Conservation (phyloP, 2,113 vertebrate genomes). For the Rhea americana region DNA sequence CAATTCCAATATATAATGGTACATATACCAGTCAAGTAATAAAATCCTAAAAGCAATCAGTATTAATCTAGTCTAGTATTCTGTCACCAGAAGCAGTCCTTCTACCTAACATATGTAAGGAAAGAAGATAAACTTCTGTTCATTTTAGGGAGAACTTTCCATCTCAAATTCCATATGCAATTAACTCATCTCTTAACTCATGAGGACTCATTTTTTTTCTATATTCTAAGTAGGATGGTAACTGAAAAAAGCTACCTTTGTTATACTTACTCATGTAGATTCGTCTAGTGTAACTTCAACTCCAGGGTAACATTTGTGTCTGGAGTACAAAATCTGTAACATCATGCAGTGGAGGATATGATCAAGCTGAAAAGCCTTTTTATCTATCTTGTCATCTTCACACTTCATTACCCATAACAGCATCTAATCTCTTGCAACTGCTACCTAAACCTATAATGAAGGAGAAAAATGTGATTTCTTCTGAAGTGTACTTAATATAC, state of each 20-base stretch:
- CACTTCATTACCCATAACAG: not conserved
- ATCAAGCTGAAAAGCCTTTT: not conserved
- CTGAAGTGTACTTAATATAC: not conserved
- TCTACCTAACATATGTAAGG: not conserved
- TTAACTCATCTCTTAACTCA: not conserved
- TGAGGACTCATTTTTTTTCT: not conserved
- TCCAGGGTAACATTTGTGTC: not conserved
- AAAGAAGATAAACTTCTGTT: not conserved
- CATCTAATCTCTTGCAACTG: not conserved
- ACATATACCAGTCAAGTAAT: not conserved
- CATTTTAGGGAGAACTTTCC: conserved; percentile 6
- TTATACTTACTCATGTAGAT: not conserved
- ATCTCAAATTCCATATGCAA: not conserved
- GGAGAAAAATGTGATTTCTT: not conserved
- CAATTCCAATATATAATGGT: not conserved
- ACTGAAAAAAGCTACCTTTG: not conserved
- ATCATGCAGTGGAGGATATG: not conserved
- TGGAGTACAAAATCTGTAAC: conserved; percentile 2
- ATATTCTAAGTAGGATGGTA: not conserved
- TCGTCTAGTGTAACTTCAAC: not conserved
- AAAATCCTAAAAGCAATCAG: not conserved
- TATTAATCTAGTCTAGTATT: not conserved
- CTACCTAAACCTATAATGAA: conserved; percentile 14
- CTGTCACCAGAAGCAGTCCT: not conserved
- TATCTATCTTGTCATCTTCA: not conserved